Evolutionary conservation across 2,797 vertebrate species (phyloP).

Genomic region (Pyrocephalus nanus): DNA sequence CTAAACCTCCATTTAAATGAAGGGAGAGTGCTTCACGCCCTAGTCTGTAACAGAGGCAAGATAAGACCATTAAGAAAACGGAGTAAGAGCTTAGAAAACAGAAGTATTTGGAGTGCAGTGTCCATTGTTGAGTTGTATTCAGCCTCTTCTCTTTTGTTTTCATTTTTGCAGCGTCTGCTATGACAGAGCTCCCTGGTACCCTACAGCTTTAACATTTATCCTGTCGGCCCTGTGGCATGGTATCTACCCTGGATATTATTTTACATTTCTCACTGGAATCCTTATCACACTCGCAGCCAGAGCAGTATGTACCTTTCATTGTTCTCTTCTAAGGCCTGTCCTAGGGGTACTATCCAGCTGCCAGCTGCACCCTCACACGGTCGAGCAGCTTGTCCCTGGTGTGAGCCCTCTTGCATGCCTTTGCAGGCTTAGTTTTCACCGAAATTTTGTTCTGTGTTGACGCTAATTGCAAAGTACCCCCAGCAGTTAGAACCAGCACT

Average conservation of each 20-base stretch:
- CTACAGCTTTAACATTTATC: conserved; percentile 87
- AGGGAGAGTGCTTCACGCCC: background rate
- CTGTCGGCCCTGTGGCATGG: conserved; percentile 98
- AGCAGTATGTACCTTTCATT: conserved; percentile 78
- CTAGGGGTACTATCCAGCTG: background rate
- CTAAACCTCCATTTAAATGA: background rate
- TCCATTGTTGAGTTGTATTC: background rate
- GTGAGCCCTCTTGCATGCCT: background rate
- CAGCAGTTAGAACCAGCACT: background rate
- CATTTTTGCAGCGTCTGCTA: conserved; percentile 88
- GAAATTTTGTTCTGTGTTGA: background rate
- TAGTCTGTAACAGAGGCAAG: background rate
- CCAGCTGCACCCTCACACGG: background rate
- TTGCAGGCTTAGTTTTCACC: background rate
- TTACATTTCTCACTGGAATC: conserved; percentile 94
- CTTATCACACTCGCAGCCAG: conserved; percentile 90
- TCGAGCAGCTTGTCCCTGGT: background rate
- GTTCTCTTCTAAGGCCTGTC: background rate
- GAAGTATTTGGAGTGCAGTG: background rate
- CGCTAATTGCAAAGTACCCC: background rate
- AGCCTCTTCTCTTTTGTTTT: background rate
- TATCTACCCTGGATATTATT: conserved; percentile 97
- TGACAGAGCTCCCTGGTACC: conserved; percentile 85
- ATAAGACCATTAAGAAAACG: background rate
- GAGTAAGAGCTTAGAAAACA: background rate